Conservation (phyloP, 2,888 invertebrate genomes). For the Ellobium chinense region DNA sequence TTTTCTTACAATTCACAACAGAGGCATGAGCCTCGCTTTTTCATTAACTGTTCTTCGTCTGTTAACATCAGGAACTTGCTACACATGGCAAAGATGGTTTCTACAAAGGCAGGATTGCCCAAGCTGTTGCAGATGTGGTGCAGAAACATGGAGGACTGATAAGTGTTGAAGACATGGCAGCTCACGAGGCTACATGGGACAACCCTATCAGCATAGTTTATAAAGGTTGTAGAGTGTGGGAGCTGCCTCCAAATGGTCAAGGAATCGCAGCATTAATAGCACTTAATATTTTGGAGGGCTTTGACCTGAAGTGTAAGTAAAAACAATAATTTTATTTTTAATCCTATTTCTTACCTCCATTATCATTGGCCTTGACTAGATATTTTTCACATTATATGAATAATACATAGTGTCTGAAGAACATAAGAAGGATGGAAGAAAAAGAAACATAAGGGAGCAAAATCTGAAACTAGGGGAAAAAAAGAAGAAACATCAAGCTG, state of each 20-base stretch:
- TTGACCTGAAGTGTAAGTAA: slow-evolving; percentile 71
- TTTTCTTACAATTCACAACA: too few relatives aligned
- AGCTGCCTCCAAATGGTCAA: slow-evolving; percentile 79
- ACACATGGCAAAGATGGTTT: slow-evolving; percentile 70
- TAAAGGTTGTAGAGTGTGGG: slow-evolving; percentile 75
- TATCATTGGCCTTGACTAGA: too few relatives aligned
- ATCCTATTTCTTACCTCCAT: too few relatives aligned
- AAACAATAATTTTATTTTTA: too few relatives aligned
- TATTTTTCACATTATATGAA: too few relatives aligned
- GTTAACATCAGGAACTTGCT: slow-evolving; percentile 68
- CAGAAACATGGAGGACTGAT: slow-evolving; percentile 72
- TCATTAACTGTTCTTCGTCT: too few relatives aligned
- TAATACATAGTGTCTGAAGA: too few relatives aligned
- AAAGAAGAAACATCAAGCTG: too few relatives aligned
- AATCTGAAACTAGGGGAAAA: too few relatives aligned
- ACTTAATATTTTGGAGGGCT: slow-evolving; percentile 77
- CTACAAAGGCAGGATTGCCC: slow-evolving; percentile 74
- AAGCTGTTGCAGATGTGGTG: slow-evolving; percentile 71
- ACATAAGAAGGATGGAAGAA: too few relatives aligned
- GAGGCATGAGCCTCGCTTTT: too few relatives aligned
- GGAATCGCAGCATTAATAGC: slow-evolving; percentile 78
- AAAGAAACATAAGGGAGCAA: too few relatives aligned
- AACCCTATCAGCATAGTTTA: slow-evolving; percentile 73
- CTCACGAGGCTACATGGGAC: slow-evolving; percentile 65
- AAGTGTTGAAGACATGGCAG: slow-evolving; percentile 71